Evolutionary conservation across 2,888 invertebrate genomes (phyloP).

Genomic region (Eueremaeus valkanovi): DNA sequence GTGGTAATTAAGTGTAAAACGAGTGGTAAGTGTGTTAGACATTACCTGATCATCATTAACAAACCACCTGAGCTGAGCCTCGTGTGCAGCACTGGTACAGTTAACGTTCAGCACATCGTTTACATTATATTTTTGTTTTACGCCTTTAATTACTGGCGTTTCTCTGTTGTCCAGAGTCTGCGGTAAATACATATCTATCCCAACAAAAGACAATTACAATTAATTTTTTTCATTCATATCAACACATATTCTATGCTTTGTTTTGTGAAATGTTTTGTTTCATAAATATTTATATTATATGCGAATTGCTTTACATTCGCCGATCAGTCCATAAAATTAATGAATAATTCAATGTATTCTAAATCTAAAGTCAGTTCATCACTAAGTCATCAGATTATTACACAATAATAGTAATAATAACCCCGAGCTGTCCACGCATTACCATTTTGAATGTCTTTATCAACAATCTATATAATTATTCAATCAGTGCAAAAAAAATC

Average conservation of each 20-base stretch:
- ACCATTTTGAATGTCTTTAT: too few relatives aligned
- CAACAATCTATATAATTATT: too few relatives aligned
- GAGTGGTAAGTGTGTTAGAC: neutral
- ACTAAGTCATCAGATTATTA: too few relatives aligned
- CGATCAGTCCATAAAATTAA: too few relatives aligned
- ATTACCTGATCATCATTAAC: constrained; percentile 40
- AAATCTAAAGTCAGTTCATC: too few relatives aligned
- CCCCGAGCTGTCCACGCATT: too few relatives aligned
- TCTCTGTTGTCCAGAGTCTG: constrained; percentile 39
- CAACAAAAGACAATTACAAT: neutral
- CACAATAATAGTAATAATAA: too few relatives aligned
- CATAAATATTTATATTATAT: too few relatives aligned
- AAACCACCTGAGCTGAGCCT: constrained; percentile 37
- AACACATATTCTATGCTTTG: neutral
- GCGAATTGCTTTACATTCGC: too few relatives aligned
- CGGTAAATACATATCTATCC: constrained; percentile 1
- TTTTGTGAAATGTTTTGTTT: too few relatives aligned
- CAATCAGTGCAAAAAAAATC: too few relatives aligned
- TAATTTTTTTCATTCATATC: neutral
- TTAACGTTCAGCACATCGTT: constrained; percentile 38
- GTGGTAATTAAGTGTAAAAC: neutral
- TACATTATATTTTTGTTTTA: constrained; percentile 40
- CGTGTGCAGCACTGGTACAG: constrained; percentile 34
- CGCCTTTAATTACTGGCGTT: constrained; percentile 40
- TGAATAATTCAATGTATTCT: too few relatives aligned